phyloP scores from a whole-genome alignment of 2,113 vertebrate species.

The Zapornia atra region DNA sequence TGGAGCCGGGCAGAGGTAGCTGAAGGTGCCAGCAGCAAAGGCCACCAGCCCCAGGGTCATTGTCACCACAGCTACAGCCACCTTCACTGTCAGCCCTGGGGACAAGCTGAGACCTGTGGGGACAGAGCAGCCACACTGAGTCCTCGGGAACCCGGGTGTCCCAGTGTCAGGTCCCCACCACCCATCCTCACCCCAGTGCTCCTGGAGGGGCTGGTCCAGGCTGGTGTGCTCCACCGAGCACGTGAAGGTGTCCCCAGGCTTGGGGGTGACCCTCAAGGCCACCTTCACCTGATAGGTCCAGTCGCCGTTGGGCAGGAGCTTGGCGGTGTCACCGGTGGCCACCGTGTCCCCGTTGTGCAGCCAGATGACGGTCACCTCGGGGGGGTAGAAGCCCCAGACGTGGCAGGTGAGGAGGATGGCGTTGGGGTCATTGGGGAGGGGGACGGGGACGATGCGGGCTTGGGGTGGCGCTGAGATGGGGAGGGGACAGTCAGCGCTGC shows the following conservation, averaged over 20 bases:
- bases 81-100: background rate
- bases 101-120: background rate
- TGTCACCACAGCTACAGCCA: background rate
- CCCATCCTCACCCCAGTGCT: slow-evolving; percentile 74
- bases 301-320: slow-evolving; percentile 57
- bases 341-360: slow-evolving; percentile 49
- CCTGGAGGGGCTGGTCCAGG: background rate
- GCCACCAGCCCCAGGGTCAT: background rate
- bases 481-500: background rate
- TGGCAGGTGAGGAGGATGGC: slow-evolving; percentile 65
- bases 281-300: slow-evolving; percentile 73
- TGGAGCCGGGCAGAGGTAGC: background rate
- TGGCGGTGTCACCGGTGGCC: background rate
- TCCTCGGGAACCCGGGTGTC: no score
- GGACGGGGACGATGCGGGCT: background rate
- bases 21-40: background rate
- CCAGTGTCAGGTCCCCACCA: no score
- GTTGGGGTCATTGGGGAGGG: background rate
- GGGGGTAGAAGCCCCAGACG: slow-evolving; percentile 66
- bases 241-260: slow-evolving; percentile 47
- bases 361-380: slow-evolving; percentile 62
- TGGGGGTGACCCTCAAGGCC: slow-evolving; percentile 17
- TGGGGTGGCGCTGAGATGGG: background rate
- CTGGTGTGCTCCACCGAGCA: slow-evolving; percentile 71
- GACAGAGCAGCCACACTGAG: background rate